A percentile compares a stretch with the other conserved stretches of the same genome.
phyloP scores from a whole-genome alignment of 2,888 invertebrate species.

The Machimus rusticus region DNA sequence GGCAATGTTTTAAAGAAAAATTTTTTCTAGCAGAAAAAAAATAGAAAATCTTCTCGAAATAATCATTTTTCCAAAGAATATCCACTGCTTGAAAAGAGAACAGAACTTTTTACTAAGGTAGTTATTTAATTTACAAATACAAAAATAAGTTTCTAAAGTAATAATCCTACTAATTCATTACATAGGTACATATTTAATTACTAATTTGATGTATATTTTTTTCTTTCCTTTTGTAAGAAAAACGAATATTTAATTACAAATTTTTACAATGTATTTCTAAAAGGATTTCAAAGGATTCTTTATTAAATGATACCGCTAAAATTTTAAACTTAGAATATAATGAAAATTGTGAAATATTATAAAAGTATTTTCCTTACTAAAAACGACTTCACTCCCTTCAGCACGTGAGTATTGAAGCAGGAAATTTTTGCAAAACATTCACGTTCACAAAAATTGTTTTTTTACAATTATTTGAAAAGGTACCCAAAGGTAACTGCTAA shows the following conservation, averaged over 20 bases:
- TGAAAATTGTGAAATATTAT: not conserved
- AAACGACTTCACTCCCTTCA: too few relatives aligned
- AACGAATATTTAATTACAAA: too few relatives aligned
- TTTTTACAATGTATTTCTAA: too few relatives aligned
- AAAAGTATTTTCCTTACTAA: not conserved
- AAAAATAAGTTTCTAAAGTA: too few relatives aligned
- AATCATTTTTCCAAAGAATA: not conserved
- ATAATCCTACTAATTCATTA: too few relatives aligned
- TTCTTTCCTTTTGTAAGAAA: too few relatives aligned
- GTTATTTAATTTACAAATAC: too few relatives aligned
- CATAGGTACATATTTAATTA: too few relatives aligned
- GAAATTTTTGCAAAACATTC: not conserved
- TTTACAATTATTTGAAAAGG: not conserved
- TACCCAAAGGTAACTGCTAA: not conserved
- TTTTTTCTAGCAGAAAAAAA: not conserved
- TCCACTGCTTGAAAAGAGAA: not conserved
- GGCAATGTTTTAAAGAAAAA: not conserved
- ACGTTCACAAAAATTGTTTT: not conserved
- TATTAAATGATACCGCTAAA: too few relatives aligned
- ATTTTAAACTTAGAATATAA: too few relatives aligned
- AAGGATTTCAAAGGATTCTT: too few relatives aligned
- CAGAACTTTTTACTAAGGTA: not conserved
- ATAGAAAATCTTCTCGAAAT: not conserved
- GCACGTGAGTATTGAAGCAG: not conserved
- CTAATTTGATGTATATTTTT: too few relatives aligned